Percentiles rank a stretch among this genome's conserved stretches.
These are phyloP conservation scores for Acinonyx jubatus DNA, from an alignment of 2,113 vertebrate genomes.

Conservation along the genomic window DNA sequence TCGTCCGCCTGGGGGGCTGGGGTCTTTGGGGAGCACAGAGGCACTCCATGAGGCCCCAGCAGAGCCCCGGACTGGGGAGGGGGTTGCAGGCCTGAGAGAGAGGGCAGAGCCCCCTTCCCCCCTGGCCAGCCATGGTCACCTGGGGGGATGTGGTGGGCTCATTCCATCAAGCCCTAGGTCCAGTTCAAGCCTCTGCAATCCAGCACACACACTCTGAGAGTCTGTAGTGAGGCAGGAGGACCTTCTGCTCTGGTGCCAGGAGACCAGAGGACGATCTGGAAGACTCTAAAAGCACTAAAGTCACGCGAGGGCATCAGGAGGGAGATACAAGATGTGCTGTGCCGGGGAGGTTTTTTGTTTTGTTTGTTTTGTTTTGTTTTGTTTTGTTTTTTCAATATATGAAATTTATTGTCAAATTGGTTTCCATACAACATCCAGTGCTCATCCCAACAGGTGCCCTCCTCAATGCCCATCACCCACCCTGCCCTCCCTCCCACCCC, in stretches of 20 bases:
- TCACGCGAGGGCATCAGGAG: rapidly evolving
- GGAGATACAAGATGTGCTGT: not conserved
- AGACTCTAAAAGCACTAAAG: not conserved
- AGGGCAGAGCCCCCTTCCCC: no score
- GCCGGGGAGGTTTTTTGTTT: not conserved
- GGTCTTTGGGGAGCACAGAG: not conserved
- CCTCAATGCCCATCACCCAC: no score
- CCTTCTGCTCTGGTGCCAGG: not conserved
- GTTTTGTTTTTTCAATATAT: no score
- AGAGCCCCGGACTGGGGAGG: not conserved
- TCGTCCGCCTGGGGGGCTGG: not conserved
- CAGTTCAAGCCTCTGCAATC: not conserved
- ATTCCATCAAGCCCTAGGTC: not conserved
- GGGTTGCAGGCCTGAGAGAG: not conserved
- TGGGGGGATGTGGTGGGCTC: no score
- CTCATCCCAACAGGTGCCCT: no score
- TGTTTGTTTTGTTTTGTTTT: no score
- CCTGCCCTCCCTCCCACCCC: no score
- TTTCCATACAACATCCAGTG: no score
- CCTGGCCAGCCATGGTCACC: not conserved
- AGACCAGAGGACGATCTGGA: not conserved
- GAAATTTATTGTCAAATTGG: no score
- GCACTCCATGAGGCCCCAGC: not conserved
- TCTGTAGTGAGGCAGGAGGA: not conserved
- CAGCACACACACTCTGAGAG: not conserved